A percentile compares a stretch with the other conserved stretches of the same genome.
Conservation (phyloP, 2,888 invertebrate genomes). For the Muschampia plurimacula region DNA sequence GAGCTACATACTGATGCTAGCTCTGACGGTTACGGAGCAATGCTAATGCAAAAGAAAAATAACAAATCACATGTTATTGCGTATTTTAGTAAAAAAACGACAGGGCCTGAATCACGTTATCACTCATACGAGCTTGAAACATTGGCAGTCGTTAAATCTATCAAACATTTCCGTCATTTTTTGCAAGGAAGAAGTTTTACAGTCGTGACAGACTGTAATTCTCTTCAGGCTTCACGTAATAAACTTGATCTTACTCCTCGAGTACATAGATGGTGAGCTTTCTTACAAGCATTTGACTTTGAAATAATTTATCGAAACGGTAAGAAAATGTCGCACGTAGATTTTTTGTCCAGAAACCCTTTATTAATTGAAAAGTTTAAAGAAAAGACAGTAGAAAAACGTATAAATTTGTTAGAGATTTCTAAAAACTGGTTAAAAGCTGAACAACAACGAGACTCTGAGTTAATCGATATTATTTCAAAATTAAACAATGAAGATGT, state of each 20-base stretch:
- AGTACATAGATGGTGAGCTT: background rate
- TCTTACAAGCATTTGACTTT: background rate
- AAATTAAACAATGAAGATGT: too few species aligned
- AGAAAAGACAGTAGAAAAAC: background rate
- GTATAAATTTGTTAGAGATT: background rate
- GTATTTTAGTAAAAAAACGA: conserved; percentile 41
- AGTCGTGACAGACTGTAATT: conserved; percentile 20
- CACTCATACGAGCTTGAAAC: conserved; percentile 43
- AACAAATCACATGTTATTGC: conserved; percentile 30
- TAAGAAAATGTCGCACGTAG: conserved; percentile 21
- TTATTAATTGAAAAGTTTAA: background rate
- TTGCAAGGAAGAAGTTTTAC: conserved; percentile 44
- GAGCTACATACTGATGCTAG: conserved; percentile 47
- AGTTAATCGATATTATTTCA: background rate
- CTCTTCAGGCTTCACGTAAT: background rate
- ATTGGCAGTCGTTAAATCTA: conserved; percentile 44
- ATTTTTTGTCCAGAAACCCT: conserved; percentile 41
- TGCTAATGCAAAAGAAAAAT: conserved; percentile 27
- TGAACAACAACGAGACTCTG: conserved; percentile 44
- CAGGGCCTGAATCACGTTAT: conserved; percentile 38
- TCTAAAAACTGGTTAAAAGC: background rate
- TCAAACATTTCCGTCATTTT: conserved; percentile 51
- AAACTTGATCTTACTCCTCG: background rate
- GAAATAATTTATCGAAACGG: background rate
- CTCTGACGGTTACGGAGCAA: conserved; percentile 43